Conservation (phyloP, 2,113 vertebrate species). For the Scortum barcoo region DNA sequence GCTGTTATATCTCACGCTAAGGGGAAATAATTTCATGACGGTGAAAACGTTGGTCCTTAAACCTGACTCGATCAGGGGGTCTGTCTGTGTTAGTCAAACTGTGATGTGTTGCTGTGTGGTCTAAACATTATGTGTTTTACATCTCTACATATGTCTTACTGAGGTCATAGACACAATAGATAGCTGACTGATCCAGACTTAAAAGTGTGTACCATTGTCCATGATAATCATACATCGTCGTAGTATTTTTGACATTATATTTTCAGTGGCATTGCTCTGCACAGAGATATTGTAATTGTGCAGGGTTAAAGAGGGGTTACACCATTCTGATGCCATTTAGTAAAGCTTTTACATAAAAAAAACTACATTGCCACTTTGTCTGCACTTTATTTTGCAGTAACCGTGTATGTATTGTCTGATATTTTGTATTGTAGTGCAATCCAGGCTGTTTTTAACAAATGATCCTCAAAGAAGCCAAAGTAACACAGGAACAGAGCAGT, state of each 20-base stretch:
- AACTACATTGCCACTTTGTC: constrained; percentile 62
- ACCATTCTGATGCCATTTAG: constrained; percentile 42
- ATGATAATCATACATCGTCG: constrained; percentile 49
- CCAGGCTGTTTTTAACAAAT: constrained; percentile 48
- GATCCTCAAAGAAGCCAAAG: constrained; percentile 80
- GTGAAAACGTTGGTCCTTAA: constrained; percentile 54
- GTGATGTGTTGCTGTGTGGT: constrained; percentile 69
- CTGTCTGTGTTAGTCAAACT: constrained; percentile 63
- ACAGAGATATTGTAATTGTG: not conserved
- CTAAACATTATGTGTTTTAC: constrained; percentile 61
- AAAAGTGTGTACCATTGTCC: constrained; percentile 42
- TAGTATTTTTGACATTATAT: constrained; percentile 38
- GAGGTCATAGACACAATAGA: constrained; percentile 39
- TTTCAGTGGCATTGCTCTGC: constrained; percentile 31
- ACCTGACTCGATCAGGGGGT: constrained; percentile 52
- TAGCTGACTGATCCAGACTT: constrained; percentile 34
- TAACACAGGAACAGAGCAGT: constrained; percentile 58
- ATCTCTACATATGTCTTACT: constrained; percentile 56
- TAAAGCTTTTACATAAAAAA: constrained; percentile 27
- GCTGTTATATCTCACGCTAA: constrained; percentile 30
- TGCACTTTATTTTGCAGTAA: constrained; percentile 69
- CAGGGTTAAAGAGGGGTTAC: constrained; percentile 8
- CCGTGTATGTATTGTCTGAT: constrained; percentile 53
- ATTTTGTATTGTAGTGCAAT: constrained; percentile 45
- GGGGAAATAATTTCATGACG: constrained; percentile 24